Evolutionary conservation across 1,140 invertebrate species (phyloP), one percentile per base, ranked within the genome.

Genomic region (Habropoda laboriosa): DNA sequence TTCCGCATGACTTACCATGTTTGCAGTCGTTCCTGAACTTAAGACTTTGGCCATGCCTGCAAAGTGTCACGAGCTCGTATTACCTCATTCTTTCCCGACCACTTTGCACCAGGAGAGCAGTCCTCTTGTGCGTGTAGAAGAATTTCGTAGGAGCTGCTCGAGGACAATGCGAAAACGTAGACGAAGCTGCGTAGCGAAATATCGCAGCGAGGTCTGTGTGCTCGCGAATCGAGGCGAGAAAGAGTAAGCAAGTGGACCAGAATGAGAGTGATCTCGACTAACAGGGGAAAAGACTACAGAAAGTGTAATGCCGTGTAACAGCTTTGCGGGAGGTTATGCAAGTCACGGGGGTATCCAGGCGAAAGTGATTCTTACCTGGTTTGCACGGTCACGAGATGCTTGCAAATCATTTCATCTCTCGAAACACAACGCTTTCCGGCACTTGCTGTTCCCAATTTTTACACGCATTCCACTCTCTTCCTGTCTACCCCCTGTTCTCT

Each of bases 301-400:
- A 86, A 71, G 45, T 70, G 79, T 75, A 71, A 30, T 64, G 42
- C 35, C 35, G 75, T 85, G 82, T 90, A 89, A 91, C 85, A 88
- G 83, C 80, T 79, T 87, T 80, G 78, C 76, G 66, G 72, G 79
- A 83, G 66, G 75, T 92, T 92, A 90, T 87, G 91, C 89, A 90
- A 92, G 84, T 82, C 86, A 81, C 70, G 53, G 53, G 63, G 53
- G 63, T 79, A 61, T 64, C n/a, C 58, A n/a, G 89, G 90, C 88
- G 90, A 91, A 92, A 92, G 90, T 87, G 89, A 91, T 92, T 84
- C 78, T 64, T 89, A 81, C 86, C 42, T 73, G 83, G 75, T 64
- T 63, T n/a, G 55, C 55, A 75, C 42, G 42, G 32, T 35, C 64
- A 57, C 16, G 7, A 42, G 77, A 75, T 71, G 38, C n/a, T 47